Evolutionary conservation across 2,113 vertebrate genomes (phyloP), one percentile per base, ranked within the genome.

Genomic region (Meles meles): DNA sequence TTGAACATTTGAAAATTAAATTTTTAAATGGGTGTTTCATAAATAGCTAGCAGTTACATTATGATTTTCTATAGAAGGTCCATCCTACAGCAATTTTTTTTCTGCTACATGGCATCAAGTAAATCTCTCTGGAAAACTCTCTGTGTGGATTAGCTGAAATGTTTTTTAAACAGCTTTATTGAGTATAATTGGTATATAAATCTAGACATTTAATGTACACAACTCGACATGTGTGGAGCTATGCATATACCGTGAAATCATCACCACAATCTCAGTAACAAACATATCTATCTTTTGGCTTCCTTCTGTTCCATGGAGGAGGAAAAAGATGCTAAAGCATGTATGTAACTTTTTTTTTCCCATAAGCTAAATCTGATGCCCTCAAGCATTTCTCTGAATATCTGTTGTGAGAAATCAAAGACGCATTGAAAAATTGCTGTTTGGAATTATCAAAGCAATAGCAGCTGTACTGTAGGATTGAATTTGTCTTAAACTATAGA

Each of bases 321-420:
- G 59, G n/a, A 27, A 57, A 49, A 77, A 79, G 44, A 18, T 72
- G 34, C 57, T 82, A 44, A 93, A 90, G 37, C 49, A 14, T 63
- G 1, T 69, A 65, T 65, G 1, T 72, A 71, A 29, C 15, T 84
- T 1, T 74, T 80, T 39, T 84, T 90, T 23, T 47, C 18, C 18
- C 49, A 93, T 74, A 59, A 88, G 52, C 72, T 23, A 80, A 84
- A 67, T 88, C 11, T 55, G 55, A 96, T 87, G 39, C 13, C 67
- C 80, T 94, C 31, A 96, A 95, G 67, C 72, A 87, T 86, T 89
- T 94, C 37, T 86, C 52, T 90, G 86, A 81, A 55, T 93, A 92
- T 67, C 20, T 96, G 34, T 71, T 87, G 59, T 88, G 86, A 97
- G 34, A 92, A 82, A 82, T 94, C 52, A 90, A 94, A 93, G 42